Evolutionary conservation across 2,888 invertebrate species (phyloP), one percentile per base, ranked within the genome.

Genomic region (Craniophora ligustri): DNA sequence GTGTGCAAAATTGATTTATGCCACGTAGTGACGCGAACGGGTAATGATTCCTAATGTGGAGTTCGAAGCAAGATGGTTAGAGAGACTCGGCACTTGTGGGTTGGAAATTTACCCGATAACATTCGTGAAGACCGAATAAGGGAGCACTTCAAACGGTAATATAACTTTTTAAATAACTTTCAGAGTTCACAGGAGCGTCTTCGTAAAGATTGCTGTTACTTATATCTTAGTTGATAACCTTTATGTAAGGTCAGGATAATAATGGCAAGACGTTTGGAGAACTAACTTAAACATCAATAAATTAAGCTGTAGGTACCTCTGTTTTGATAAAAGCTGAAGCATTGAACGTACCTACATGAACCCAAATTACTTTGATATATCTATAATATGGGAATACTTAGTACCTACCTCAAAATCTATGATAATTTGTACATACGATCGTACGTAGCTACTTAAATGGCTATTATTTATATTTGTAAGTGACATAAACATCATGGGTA

Each of bases 1-100:
- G 85, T 86, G 91, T 91, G 92, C 89, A 91, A 92, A 93, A 92
- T 93, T 93, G 90, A 87, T 93, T 91, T 93, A 92, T 93, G 93
- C 93, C 93, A 93, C 93, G 93, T 94, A 94, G 93, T 92, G 93
- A 92, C 92, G 94, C 93, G 93, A 93, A 94, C 94, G 94, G 94
- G 94, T 94, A 94, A 95, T 94, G 94, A 95, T 95, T 95, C 96
- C 96, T 96, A 96, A 97, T 97, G 97, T 97, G 97, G 97, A 96
- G 96, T 96, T 96, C 95, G 96, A 96, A 96, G 97, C 97, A 98
- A 97, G 97, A 99, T 99, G 99, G 99, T 99, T 97, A 98, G 99
- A 97, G 98, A 99, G 98, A 98, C 98, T 96, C 98, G 99, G 96
- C 98, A 99, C 96, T 97, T 99, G 96, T 98, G 98, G 98, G 98